phyloP scores from a whole-genome alignment of 2,113 vertebrate species.

The Desmodus rotundus region DNA sequence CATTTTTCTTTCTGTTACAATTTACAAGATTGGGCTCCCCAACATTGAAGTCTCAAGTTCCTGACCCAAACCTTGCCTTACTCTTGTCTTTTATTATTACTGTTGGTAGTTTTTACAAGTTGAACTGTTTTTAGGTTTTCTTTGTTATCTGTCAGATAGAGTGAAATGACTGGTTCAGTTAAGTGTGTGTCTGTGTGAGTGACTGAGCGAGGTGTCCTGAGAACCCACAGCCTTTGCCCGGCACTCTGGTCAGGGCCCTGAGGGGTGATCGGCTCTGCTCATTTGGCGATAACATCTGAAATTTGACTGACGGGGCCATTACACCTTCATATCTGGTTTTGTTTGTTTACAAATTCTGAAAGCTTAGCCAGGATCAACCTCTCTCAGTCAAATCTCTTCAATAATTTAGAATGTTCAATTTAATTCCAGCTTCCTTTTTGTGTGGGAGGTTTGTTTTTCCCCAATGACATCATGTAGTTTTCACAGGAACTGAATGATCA shows the following conservation, averaged over 20 bases:
- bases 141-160: conserved; percentile 50
- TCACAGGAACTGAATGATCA: neutral
- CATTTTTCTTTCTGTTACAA: conserved; percentile 39
- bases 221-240: conserved; percentile 30
- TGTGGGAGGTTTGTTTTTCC: neutral
- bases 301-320: conserved; percentile 24
- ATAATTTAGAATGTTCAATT: conserved; percentile 51
- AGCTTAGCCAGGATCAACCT: conserved; percentile 5
- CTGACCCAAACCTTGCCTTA: neutral
- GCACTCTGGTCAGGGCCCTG: conserved; percentile 42
- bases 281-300: conserved; percentile 36
- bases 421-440: conserved; percentile 9
- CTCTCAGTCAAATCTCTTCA: conserved; percentile 15
- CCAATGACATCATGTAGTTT: conserved; percentile 5
- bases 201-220: neutral
- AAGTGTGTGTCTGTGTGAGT: neutral
- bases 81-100: neutral
- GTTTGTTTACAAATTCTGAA: conserved; percentile 56
- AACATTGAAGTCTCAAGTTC: neutral
- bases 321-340: neutral
- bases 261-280: neutral
- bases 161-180: conserved; percentile 47
- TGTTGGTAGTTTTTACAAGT: neutral
- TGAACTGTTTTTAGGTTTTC: neutral
- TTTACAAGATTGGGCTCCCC: neutral